Evolutionary conservation across 2,797 vertebrate genomes (phyloP).

Genomic region (Danio choprae): DNA sequence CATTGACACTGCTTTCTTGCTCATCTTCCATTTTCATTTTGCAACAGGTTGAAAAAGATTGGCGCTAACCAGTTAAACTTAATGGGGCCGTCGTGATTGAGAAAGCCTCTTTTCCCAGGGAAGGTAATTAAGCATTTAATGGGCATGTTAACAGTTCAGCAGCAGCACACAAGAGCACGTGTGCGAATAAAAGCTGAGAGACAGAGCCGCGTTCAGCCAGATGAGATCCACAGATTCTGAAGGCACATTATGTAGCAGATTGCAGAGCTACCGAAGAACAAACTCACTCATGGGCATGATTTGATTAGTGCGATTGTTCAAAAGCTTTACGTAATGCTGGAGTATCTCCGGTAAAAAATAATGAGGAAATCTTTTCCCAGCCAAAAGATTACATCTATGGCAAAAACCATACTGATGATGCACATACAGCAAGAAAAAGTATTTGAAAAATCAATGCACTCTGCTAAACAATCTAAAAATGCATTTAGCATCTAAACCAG

Average conservation of each 20-base stretch:
- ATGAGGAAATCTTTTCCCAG: background rate
- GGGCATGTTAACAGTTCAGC: conserved; percentile 21
- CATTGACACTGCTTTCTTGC: background rate
- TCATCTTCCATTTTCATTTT: background rate
- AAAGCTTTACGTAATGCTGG: conserved; percentile 76
- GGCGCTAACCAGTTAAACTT: background rate
- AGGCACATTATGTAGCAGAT: conserved; percentile 49
- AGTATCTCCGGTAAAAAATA: conserved; percentile 45
- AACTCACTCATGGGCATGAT: conserved; percentile 79
- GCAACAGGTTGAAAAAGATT: background rate
- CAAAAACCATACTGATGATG: background rate
- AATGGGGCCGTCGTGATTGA: conserved; percentile 6
- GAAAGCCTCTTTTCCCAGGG: conserved; percentile 33
- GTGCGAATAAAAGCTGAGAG: background rate
- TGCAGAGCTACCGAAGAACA: conserved; percentile 31
- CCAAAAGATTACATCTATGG: background rate
- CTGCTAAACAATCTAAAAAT: background rate
- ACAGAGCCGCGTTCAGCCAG: background rate
- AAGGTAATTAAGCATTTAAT: conserved; percentile 44
- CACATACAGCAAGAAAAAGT: background rate
- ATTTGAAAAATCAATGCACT: background rate
- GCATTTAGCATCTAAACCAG: too few relatives aligned
- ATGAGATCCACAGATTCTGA: conserved; percentile 21
- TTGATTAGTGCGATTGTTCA: conserved; percentile 75
- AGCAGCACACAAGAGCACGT: conserved; percentile 6